These are phyloP conservation scores for Ciconia stormi DNA, from an alignment of 2,113 vertebrate genomes.

Conservation along the genomic window DNA sequence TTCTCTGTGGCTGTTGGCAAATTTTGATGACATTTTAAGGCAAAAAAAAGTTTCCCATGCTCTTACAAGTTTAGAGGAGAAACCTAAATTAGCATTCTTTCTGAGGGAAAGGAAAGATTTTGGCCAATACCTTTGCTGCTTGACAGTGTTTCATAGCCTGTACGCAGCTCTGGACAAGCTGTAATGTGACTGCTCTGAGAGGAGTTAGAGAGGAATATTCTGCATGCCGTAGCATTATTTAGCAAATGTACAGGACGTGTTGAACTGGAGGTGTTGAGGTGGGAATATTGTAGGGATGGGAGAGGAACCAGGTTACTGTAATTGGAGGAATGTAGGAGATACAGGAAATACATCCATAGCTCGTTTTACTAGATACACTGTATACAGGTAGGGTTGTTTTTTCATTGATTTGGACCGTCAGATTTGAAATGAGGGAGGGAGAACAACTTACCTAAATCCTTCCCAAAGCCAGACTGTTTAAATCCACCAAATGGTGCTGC, in stretches of 20 bases:
- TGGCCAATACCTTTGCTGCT: background rate
- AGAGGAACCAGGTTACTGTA: background rate
- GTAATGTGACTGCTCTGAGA: background rate
- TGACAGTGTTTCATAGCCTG: background rate
- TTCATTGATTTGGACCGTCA: background rate
- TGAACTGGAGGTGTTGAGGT: background rate
- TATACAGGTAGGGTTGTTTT: background rate
- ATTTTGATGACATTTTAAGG: background rate
- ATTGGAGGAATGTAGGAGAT: background rate
- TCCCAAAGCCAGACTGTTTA: constrained; percentile 96
- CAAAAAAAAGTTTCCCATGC: background rate
- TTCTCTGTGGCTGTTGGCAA: background rate
- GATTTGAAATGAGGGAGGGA: background rate
- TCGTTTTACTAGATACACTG: background rate
- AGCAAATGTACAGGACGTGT: background rate
- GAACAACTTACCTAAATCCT: constrained; percentile 88
- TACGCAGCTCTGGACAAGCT: background rate
- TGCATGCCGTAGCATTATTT: accelerated
- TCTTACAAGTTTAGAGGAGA: background rate
- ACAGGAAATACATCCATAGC: background rate
- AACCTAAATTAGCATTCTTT: background rate
- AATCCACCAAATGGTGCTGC: constrained; percentile 95
- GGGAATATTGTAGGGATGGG: background rate
- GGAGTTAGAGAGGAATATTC: background rate
- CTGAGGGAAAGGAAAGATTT: background rate